Evolutionary conservation across 2,888 invertebrate species (phyloP).

Genomic region (Drosophila prolongata): DNA sequence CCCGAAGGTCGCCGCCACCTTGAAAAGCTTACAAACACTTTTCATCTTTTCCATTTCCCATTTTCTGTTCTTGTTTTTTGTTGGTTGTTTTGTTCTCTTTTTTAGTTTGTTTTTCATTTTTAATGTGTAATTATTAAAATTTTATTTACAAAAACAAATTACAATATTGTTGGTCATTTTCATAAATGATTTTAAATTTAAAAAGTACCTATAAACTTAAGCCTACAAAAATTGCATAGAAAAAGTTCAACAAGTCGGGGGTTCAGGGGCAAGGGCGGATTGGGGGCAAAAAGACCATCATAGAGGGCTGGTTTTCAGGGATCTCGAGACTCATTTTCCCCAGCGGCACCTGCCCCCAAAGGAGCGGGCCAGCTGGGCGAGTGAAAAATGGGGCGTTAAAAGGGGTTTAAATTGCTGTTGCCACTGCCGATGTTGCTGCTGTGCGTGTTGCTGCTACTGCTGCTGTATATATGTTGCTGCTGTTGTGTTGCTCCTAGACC

Average conservation of each 20-base stretch:
- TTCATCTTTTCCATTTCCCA: conserved; percentile 28
- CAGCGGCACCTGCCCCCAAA: conserved; percentile 42
- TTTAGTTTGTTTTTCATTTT: conserved; percentile 50
- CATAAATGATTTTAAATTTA: conserved; percentile 74
- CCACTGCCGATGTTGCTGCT: conserved; percentile 23
- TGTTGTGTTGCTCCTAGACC: conserved; percentile 47
- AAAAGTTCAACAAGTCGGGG: conserved; percentile 58
- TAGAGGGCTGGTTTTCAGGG: conserved; percentile 26
- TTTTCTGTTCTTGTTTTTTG: conserved; percentile 66
- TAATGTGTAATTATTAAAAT: conserved; percentile 78
- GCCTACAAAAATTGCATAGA: conserved; percentile 72
- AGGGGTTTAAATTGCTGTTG: conserved; percentile 14
- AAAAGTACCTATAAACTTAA: conserved; percentile 82
- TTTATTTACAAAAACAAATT: conserved; percentile 85
- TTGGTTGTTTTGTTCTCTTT: conserved; percentile 58
- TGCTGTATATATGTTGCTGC: conserved; percentile 12
- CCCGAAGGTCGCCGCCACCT: conserved; percentile 33
- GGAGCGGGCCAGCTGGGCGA: conserved; percentile 41
- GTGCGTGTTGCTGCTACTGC: conserved; percentile 18
- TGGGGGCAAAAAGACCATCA: conserved; percentile 43
- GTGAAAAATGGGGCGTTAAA: not conserved
- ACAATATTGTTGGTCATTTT: conserved; percentile 79
- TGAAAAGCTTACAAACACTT: conserved; percentile 38
- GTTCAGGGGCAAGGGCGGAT: conserved; percentile 42
- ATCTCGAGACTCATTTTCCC: conserved; percentile 11